These are phyloP conservation scores for Semaprochilodus insignis DNA, from an alignment of 2,797 vertebrate genomes.

Conservation along the genomic window DNA sequence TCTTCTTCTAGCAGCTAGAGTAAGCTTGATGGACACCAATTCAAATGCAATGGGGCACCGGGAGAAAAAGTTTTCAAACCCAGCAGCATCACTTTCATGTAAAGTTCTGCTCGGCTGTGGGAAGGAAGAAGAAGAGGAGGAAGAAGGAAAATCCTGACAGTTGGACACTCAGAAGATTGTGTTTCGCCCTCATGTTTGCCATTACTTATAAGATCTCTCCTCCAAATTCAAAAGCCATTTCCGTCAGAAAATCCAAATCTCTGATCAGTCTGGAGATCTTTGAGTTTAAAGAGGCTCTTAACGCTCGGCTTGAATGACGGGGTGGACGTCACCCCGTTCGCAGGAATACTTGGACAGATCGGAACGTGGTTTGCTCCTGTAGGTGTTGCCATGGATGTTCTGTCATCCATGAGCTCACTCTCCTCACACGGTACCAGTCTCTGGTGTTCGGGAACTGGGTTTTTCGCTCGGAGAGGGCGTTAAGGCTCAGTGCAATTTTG, in stretches of 20 bases:
- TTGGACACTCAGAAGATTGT: background rate
- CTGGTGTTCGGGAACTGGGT: slow-evolving; percentile 1
- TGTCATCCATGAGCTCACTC: background rate
- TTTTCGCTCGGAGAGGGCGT: background rate
- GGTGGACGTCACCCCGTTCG: background rate
- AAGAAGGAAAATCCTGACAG: slow-evolving; percentile 1
- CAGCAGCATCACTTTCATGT: slow-evolving; percentile 18
- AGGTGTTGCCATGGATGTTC: background rate
- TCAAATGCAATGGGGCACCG: slow-evolving; percentile 30
- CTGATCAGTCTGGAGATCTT: background rate
- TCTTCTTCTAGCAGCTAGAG: slow-evolving; percentile 23
- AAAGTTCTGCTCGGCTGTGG: slow-evolving; percentile 25
- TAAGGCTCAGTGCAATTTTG: slow-evolving; percentile 13
- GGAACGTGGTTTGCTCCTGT: background rate
- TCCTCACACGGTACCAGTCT: background rate
- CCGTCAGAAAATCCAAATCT: slow-evolving; percentile 18
- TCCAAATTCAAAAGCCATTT: slow-evolving; percentile 20
- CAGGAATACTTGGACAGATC: background rate
- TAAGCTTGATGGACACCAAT: slow-evolving; percentile 43
- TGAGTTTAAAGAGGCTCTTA: background rate
- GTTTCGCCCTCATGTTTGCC: background rate
- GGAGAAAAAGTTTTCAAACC: slow-evolving; percentile 35
- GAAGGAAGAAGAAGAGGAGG: background rate
- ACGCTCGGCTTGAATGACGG: too few species aligned
- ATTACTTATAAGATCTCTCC: background rate